Percentiles rank a stretch among this genome's conserved stretches.
Evolutionary conservation across 2,888 invertebrate species (phyloP).

Genomic region (Cetonia aurata): DNA sequence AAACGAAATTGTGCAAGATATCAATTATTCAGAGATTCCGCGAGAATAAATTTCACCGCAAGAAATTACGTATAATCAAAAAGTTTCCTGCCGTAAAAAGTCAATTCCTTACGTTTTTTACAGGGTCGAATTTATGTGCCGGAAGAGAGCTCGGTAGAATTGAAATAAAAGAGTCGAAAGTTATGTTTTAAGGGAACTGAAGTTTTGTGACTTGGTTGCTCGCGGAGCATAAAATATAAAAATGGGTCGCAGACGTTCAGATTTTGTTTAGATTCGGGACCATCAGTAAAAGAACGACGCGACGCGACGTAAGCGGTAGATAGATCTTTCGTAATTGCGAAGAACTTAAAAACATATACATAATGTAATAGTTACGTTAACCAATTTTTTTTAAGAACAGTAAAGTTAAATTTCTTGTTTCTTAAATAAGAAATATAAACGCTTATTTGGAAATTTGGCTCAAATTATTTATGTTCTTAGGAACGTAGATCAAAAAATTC

Average conservation of each 20-base stretch:
- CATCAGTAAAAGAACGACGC: neutral
- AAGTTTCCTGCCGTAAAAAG: neutral
- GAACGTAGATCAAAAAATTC: no score
- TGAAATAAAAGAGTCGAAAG: conserved; percentile 19
- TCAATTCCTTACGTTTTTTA: conserved; percentile 1
- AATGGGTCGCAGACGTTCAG: conserved; percentile 53
- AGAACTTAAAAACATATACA: neutral
- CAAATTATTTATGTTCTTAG: neutral
- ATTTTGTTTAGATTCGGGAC: conserved; percentile 26
- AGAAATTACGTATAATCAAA: neutral
- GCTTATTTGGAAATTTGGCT: neutral
- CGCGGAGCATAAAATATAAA: conserved; percentile 49
- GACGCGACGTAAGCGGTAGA: neutral
- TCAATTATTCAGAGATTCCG: neutral
- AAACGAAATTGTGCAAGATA: neutral
- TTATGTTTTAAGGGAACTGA: conserved; percentile 49
- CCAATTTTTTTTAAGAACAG: no score
- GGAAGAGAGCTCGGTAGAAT: conserved; percentile 26
- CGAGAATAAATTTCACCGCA: conserved; percentile 1
- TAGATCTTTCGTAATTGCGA: neutral
- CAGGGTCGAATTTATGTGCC: conserved; percentile 3
- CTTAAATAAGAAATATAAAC: conserved; percentile 2
- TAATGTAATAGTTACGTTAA: no score
- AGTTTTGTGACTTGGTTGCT: conserved; percentile 50
- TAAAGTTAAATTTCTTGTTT: no score